A percentile compares a stretch with the other conserved stretches of the same genome.
These are phyloP conservation scores for Scelioninae gen. 2 DNA, from an alignment of 2,888 invertebrate species.

Conservation along the genomic window DNA sequence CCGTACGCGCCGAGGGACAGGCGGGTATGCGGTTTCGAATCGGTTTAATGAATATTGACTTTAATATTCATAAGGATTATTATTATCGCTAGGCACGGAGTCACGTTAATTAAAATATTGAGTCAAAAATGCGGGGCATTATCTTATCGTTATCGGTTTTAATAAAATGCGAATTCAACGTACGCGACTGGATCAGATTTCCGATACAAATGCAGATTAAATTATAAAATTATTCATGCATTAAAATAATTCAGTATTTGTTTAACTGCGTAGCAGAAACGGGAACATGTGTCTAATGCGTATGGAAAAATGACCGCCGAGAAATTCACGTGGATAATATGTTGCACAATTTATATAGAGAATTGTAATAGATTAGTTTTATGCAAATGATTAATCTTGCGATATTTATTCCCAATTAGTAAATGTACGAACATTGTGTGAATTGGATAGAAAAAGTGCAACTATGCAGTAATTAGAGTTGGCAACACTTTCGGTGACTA, in stretches of 20 bases:
- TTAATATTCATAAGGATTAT: constrained; percentile 24
- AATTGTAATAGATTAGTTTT: constrained; percentile 31
- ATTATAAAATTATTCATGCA: constrained; percentile 57
- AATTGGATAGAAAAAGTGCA: constrained; percentile 22
- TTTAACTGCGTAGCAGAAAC: constrained; percentile 19
- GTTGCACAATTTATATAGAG: constrained; percentile 14
- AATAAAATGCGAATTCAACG: constrained; percentile 34
- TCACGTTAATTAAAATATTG: constrained; percentile 39
- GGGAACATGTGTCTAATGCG: constrained; percentile 27
- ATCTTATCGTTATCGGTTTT: constrained; percentile 42
- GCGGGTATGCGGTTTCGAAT: too few species aligned
- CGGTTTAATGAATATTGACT: constrained; percentile 4
- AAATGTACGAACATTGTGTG: constrained; percentile 26
- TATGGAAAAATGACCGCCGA: constrained; percentile 6
- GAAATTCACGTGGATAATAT: constrained; percentile 24
- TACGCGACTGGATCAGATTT: constrained; percentile 47
- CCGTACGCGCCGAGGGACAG: background rate
- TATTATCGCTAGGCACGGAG: too few species aligned
- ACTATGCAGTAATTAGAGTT: constrained; percentile 32
- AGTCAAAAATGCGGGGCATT: constrained; percentile 11
- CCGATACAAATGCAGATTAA: constrained; percentile 50
- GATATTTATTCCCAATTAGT: constrained; percentile 41
- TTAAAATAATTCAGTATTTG: constrained; percentile 51
- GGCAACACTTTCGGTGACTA: constrained; percentile 5
- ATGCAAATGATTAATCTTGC: constrained; percentile 35